A percentile compares a stretch with the other conserved stretches of the same genome.
These are phyloP conservation scores for Orgyia antiqua DNA, from an alignment of 2,888 invertebrate species.

Conservation along the genomic window DNA sequence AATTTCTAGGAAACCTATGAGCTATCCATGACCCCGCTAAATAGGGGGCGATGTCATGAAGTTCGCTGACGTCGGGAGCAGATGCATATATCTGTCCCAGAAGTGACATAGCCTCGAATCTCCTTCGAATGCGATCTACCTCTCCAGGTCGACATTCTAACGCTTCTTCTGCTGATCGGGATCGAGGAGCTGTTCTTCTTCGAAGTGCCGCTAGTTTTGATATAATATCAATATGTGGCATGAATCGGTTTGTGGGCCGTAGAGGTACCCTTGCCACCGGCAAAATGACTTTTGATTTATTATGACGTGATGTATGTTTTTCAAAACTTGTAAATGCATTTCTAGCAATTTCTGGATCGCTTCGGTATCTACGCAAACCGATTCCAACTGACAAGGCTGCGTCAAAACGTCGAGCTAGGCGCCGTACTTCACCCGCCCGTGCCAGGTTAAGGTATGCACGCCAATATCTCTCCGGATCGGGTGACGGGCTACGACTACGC, in stretches of 20 bases:
- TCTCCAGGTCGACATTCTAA: conserved; percentile 80
- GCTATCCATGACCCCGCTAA: conserved; percentile 89
- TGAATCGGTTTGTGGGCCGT: conserved; percentile 83
- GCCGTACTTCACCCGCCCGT: conserved; percentile 86
- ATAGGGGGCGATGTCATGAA: conserved; percentile 87
- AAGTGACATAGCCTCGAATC: conserved; percentile 84
- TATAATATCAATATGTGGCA: conserved; percentile 94
- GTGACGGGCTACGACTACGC: conserved; percentile 85
- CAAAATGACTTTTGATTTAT: conserved; percentile 63
- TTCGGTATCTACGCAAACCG: conserved; percentile 81
- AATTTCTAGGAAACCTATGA: conserved; percentile 84
- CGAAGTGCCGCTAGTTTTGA: conserved; percentile 87
- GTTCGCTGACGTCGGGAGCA: conserved; percentile 86
- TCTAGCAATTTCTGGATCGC: conserved; percentile 87
- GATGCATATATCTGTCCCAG: conserved; percentile 89
- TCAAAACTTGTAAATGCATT: conserved; percentile 74
- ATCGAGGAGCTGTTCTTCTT: conserved; percentile 62
- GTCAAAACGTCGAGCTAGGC: conserved; percentile 88
- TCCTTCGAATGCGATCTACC: conserved; percentile 84
- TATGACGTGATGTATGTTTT: conserved; percentile 41
- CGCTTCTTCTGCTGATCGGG: conserved; percentile 69
- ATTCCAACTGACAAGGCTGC: conserved; percentile 76
- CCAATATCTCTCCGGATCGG: conserved; percentile 84
- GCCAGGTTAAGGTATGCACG: conserved; percentile 83
- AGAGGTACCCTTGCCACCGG: conserved; percentile 82